Evolutionary conservation across 1,140 invertebrate genomes (phyloP), one percentile per base, ranked within the genome.

Genomic region (Olivierus martensii): DNA sequence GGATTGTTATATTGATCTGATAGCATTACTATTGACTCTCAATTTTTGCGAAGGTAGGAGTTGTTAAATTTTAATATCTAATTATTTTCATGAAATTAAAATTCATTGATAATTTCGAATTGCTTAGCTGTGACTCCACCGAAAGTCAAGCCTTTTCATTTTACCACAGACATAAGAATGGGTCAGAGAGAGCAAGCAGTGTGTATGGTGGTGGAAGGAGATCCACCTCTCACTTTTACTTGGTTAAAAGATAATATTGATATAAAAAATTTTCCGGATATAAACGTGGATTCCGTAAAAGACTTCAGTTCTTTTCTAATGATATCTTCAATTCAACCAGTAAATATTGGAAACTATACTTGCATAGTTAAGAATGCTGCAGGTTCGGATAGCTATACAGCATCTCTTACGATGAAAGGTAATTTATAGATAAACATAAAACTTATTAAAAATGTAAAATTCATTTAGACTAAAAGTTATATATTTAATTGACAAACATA

Each of bases 161-260:
- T 63, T 49, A 28, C 59, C 28, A 44, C 52, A 19, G 77, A 78
- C 21, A 77, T 83, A 49, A 75, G 79, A 43, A 77, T 79, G 61
- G 83, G 83, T 36, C 82, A 73, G 51, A 71, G 74, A 56, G 72
- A 71, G 22, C 72, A 74, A 61, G 67, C 83, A 35, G 76, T 77
- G 34, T 63, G 62, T 39, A 34, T 49, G 3, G 52, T 61, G 0
- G 53, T 54, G 1, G 53, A 56, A 17, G 62, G 62, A 15, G 59
- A 63, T 52, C 43, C 49, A 15, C 62, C 62, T 3, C 59, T 63
- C 14, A 36, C 56, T 2, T 59, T 63, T 35, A 10, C 19, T 59
- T 63, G 61, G 62, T 45, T 54, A 14, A 61, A 63, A 46, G 54
- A 63, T 53, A 49, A 47, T 15, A 21, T 18, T 7, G 14, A 14